A percentile compares a stretch with the other conserved stretches of the same genome.
Conservation (phyloP, 2,113 vertebrate species). For the Ptychochromis oligacanthus region DNA sequence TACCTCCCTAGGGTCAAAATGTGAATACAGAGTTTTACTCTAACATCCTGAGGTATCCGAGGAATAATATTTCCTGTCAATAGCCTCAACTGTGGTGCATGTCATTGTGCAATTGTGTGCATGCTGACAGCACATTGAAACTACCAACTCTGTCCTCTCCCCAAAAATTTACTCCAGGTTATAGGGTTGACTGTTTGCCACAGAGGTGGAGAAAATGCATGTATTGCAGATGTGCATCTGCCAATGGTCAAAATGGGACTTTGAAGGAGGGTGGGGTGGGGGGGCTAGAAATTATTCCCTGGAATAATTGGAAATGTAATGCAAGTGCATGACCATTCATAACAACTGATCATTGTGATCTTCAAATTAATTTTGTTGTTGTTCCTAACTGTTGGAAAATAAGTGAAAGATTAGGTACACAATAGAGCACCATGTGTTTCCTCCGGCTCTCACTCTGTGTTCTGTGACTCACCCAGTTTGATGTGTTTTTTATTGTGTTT, state of each 20-base stretch:
- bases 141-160: background rate
- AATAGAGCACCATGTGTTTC: background rate
- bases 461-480: background rate
- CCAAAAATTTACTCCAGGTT: accelerated
- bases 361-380: background rate
- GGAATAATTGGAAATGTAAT: background rate
- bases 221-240: background rate
- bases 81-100: background rate
- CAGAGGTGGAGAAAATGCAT: background rate
- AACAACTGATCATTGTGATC: background rate
- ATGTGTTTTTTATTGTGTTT: background rate
- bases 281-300: too few relatives aligned
- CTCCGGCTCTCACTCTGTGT: background rate
- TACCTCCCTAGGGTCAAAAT: background rate
- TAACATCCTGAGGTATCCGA: background rate
- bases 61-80: background rate
- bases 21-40: too few relatives aligned
- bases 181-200: background rate
- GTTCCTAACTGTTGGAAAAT: background rate
- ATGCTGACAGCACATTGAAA: background rate
- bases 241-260: background rate
- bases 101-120: background rate
- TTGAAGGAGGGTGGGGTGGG: too few relatives aligned
- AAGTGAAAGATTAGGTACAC: background rate
- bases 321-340: too few relatives aligned